Evolutionary conservation across 2,113 vertebrate genomes (phyloP).

Genomic region (Notothenia coriiceps): DNA sequence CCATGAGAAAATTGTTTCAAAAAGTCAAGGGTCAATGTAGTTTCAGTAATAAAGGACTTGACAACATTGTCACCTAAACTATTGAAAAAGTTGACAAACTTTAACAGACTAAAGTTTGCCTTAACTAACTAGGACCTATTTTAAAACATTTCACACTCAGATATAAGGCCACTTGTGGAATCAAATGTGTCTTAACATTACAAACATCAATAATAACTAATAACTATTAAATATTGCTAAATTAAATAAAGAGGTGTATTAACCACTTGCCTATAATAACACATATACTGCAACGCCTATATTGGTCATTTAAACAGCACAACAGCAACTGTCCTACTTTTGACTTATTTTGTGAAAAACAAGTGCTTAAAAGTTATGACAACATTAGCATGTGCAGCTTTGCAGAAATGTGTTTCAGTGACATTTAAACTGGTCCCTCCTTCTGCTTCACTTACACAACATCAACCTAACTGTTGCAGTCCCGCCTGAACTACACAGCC

Average conservation of each 20-base stretch:
- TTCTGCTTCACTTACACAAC: constrained; percentile 2
- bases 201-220: not conserved
- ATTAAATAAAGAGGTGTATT: not conserved
- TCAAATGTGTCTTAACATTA: not conserved
- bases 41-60: not conserved
- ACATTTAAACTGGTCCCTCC: constrained; percentile 27
- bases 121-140: not conserved
- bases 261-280: not conserved
- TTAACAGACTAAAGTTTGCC: not conserved
- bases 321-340: not conserved
- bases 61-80: not conserved
- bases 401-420: constrained; percentile 20
- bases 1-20: not conserved
- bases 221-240: not conserved
- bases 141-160: constrained; percentile 6
- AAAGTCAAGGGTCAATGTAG: not conserved
- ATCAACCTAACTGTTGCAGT: constrained; percentile 5
- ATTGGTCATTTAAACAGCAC: not conserved
- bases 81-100: not conserved
- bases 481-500: constrained; percentile 3
- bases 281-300: not conserved
- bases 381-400: constrained; percentile 38
- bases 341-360: constrained; percentile 18
- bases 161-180: not conserved
- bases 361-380: constrained; percentile 21